A percentile compares a stretch with the other conserved stretches of the same genome.
These are phyloP conservation scores for Sus scrofa DNA, from an alignment of 2,113 vertebrate species.

Conservation along the genomic window DNA sequence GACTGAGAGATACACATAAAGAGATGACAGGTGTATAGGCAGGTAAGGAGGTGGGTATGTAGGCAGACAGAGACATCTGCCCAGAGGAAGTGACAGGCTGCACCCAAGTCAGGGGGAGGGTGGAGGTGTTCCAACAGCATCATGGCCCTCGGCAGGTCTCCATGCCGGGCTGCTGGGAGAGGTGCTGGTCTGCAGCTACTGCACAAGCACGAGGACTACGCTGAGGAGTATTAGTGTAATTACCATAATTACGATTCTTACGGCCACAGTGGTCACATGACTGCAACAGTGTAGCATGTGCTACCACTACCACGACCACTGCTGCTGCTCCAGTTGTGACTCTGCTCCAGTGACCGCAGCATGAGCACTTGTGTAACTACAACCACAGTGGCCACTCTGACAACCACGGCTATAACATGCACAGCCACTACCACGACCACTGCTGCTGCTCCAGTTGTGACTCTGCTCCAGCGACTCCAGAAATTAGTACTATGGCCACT, in stretches of 20 bases:
- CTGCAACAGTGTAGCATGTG: accelerated
- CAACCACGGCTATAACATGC: no score
- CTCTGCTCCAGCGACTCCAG: accelerated
- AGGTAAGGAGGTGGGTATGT: no score
- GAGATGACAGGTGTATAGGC: no score
- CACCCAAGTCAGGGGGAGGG: no score
- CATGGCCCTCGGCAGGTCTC: accelerated
- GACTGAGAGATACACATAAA: no score
- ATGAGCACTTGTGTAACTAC: no score
- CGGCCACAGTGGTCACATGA: no score
- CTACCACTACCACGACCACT: accelerated
- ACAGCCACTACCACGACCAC: accelerated
- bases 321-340: accelerated
- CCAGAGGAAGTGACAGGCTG: accelerated
- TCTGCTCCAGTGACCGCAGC: accelerated
- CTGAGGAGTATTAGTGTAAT: accelerated
- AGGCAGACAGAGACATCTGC: neutral
- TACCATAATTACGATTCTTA: neutral
- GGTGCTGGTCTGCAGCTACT: accelerated
- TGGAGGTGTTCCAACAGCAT: no score
- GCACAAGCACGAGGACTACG: accelerated
- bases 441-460: accelerated
- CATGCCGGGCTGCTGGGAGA: accelerated
- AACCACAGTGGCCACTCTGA: no score
- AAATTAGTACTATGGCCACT: accelerated